Evolutionary conservation across 2,888 invertebrate species (phyloP).

Genomic region (Eupelmus urozonus): DNA sequence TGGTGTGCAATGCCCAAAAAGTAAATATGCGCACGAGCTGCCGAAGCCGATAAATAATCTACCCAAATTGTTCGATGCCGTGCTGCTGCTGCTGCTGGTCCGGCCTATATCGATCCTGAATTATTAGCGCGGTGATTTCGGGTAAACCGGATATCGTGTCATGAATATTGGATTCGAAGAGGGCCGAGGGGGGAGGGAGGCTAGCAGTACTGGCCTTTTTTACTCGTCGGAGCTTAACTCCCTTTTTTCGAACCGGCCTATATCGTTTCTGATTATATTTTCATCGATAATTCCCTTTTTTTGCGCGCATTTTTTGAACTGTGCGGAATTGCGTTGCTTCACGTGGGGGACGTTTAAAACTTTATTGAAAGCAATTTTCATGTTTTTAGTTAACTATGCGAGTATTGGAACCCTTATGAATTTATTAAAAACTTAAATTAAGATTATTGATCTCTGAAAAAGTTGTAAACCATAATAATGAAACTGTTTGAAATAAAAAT

Average conservation of each 20-base stretch:
- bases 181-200: too few species aligned
- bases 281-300: slow-evolving; percentile 11
- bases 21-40: slow-evolving; percentile 48
- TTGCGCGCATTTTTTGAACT: slow-evolving; percentile 7
- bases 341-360: too few species aligned
- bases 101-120: slow-evolving; percentile 45
- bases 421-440: too few species aligned
- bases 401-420: too few species aligned
- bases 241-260: slow-evolving; percentile 1
- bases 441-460: too few species aligned
- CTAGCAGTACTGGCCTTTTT: slow-evolving; percentile 7
- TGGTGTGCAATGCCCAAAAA: slow-evolving; percentile 24
- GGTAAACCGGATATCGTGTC: slow-evolving; percentile 48
- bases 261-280: slow-evolving; percentile 38
- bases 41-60: slow-evolving; percentile 46
- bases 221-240: neutral
- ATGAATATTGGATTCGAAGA: slow-evolving; percentile 50
- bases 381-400: too few species aligned
- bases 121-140: slow-evolving; percentile 52
- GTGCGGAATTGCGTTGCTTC: too few species aligned
- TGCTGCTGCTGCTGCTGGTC: too few species aligned
- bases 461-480: too few species aligned
- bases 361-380: too few species aligned
- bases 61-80: slow-evolving; percentile 51
- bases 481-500: too few species aligned